Conservation (phyloP, 2,113 vertebrate genomes). For the Glaucomys volans region DNA sequence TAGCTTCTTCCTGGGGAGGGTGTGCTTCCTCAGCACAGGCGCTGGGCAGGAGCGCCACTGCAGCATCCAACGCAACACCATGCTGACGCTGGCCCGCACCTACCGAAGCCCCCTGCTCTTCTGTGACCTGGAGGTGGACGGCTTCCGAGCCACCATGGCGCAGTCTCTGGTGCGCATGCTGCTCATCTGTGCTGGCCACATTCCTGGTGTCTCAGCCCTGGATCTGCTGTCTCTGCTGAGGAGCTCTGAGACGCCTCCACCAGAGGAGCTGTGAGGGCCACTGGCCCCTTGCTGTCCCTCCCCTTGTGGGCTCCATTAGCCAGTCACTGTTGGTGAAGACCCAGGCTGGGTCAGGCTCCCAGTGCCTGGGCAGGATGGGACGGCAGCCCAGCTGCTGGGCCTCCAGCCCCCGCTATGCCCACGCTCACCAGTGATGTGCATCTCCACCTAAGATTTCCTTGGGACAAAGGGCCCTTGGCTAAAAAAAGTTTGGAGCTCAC, state of each 20-base stretch:
- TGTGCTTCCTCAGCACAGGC: constrained; percentile 86
- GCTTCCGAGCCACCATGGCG: constrained; percentile 74
- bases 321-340: background rate
- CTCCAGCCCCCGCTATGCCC: background rate
- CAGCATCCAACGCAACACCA: constrained; percentile 73
- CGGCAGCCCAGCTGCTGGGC: background rate
- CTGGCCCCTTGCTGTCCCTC: fast-evolving
- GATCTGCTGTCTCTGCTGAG: constrained; percentile 83
- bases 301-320: background rate
- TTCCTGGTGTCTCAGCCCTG: constrained; percentile 86
- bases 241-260: background rate
- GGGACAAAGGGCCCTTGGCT: background rate
- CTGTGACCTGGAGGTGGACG: constrained; percentile 85
- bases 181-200: constrained; percentile 85
- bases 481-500: background rate
- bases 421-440: background rate
- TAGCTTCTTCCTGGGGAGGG: constrained; percentile 89
- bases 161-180: constrained; percentile 86
- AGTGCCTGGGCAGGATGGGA: fast-evolving
- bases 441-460: background rate
- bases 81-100: constrained; percentile 80
- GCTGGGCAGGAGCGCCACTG: constrained; percentile 83
- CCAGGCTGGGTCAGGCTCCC: background rate
- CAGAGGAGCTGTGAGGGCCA: constrained; percentile 52
- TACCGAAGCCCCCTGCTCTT: constrained; percentile 85